Evolutionary conservation across 2,888 invertebrate genomes (phyloP), one percentile per base, ranked within the genome.

Genomic region (Ormyrus thymus): DNA sequence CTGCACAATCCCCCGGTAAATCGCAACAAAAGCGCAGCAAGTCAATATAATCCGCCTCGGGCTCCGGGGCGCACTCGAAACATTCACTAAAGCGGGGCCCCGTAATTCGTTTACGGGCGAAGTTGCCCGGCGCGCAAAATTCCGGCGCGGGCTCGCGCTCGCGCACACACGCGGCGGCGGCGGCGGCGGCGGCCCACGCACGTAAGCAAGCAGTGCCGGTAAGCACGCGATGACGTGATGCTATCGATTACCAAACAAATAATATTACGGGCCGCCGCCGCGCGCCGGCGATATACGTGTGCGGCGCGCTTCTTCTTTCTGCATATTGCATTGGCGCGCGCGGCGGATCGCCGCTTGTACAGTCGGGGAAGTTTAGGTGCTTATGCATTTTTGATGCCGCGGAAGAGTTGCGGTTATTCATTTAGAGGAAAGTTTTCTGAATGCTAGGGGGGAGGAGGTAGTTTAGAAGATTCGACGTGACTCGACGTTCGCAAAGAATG

Each of bases 181-280:
- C 43, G 48, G 29, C 29, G 29, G 29, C 29, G 4, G 0, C 29
- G 29, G 29, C 29, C 29, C 29, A 29, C 29, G 29, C 29, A 29
- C 29, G 29, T 29, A 69, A 69, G 13, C 48, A 15, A n/a, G 61
- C 59, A 68, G 48, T 58, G 80, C 82, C 71, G 81, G 83, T 81
- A 83, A 84, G 84, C 88, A 88, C 88, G 88, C 88, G 87, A 88
- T 88, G 86, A 87, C 88, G 88, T 88, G 88, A 87, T 88, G 86
- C 86, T 85, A 88, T 88, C 87, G 88, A 88, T 88, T 88, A 88
- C 87, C 87, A 87, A 87, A 88, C 87, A 86, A 88, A 88, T 88
- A 88, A 88, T 88, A 86, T 88, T 85, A 87, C 74, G 29, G 29
- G 29, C n/a, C 55, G 50, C 46, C n/a, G 15, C 83, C 81, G 82